Base-by-base conservation (phyloP, 2,888 invertebrate species). In the Scaptomyza polygonia region DNA sequence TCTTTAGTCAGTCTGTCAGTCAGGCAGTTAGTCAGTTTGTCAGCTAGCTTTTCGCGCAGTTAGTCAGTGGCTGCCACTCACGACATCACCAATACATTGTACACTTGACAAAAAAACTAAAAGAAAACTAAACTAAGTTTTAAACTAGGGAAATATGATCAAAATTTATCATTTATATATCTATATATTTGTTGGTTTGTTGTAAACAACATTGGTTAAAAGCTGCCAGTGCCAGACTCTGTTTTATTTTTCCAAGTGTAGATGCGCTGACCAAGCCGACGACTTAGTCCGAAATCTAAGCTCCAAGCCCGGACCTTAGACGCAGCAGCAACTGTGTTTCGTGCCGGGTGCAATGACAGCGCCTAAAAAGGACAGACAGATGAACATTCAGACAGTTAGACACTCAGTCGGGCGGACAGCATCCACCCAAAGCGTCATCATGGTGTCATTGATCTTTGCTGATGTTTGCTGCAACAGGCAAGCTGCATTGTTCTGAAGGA, bases 401-500 rank as follows among this genome's bases (percentile, higher is more conserved):
- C 21, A 39, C 39, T 29, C 18, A 16, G 14, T 48, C 32, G 48
- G 27, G 42, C 18, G 34, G 62, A 51, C 74, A 67, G 53, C 78
- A 74, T 74, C 83, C 77, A 77, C 63, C 70, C 83, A 55, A 55
- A 76, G 63, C 65, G 64, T 79, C 88, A 85, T 87, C 88, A 86
- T 82, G 53, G 59, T 84, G 83, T 84, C 83, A 84, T 86, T 84
- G 83, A 77, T 79, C 83, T 72, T 69, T 57, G 52, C 67, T 54
- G 45, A 7, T 40, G 40, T 2, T 56, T 21, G 48, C 48, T 16
- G n/a, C 72, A 71, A 82, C 79, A 87, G 83, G 78, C 81, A 56
- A 63, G 71, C 61, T 62, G 88, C 86, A 86, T 87, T 83, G 88
- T 83, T 87, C 86, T 87, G 71, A 67, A 77, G 83, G 67, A 72